Conservation (phyloP, 2,797 vertebrate species). For the Phyllotis vaccarum region DNA sequence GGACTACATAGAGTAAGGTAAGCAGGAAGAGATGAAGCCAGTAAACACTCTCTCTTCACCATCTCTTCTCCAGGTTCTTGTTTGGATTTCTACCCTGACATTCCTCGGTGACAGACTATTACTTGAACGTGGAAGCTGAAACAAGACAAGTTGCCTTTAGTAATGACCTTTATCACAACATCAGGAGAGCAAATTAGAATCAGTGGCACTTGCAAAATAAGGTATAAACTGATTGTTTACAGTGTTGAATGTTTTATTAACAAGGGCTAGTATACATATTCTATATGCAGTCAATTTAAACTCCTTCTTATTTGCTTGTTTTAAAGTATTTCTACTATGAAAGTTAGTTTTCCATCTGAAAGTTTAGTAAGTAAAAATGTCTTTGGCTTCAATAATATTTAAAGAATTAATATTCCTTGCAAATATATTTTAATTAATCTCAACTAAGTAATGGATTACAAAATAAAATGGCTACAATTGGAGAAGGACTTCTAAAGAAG, state of each 20-base stretch:
- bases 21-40: not conserved
- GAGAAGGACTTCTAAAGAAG: not conserved
- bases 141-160: not conserved
- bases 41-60: not conserved
- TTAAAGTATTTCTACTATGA: constrained; percentile 30
- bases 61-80: not conserved
- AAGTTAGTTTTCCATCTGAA: constrained; percentile 54
- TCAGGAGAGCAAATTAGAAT: not conserved
- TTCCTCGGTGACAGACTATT: not conserved
- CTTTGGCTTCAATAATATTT: constrained; percentile 27
- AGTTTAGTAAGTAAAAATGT: constrained; percentile 4
- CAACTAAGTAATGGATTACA: not conserved
- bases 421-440: constrained; percentile 54
- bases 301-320: constrained; percentile 29
- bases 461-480: constrained; percentile 35
- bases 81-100: not conserved
- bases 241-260: constrained; percentile 59
- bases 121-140: not conserved
- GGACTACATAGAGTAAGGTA: not conserved
- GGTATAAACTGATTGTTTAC: constrained; percentile 41
- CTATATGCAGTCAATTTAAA: constrained; percentile 39
- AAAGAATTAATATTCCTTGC: constrained; percentile 19
- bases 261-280: constrained; percentile 37
- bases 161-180: not conserved
- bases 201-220: constrained; percentile 54